Evolutionary conservation across 2,797 vertebrate genomes (phyloP), one percentile per base, ranked within the genome.

Genomic region (Melanogrammus aeglefinus): DNA sequence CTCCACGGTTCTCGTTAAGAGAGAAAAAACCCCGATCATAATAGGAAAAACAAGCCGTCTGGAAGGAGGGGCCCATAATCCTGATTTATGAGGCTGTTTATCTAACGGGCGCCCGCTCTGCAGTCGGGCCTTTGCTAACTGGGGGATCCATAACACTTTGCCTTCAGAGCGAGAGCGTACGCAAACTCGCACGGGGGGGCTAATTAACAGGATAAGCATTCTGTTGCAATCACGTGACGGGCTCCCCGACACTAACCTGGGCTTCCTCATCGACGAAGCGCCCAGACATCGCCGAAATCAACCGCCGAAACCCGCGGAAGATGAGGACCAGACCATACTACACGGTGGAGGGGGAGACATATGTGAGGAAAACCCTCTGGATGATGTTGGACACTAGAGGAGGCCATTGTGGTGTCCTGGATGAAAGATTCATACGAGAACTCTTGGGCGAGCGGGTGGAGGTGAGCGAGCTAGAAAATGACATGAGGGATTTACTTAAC

Each of bases 61-160:
- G n/a, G 57, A 66, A 66, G n/a, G n/a, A 66, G n/a, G 6, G n/a
- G 57, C 57, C 57, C 76, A 78, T 87, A 88, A 89, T 88, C 86
- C 90, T 94, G 93, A 94, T 92, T 90, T 91, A 94, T 92, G 90
- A 88, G 85, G 13, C 31, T 86, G 89, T 92, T 92, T 92, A 88
- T 90, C 87, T 89, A 84, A 88, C 27, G 82, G 82, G 84, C 74
- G 76, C 81, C 89, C 63, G 9, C 78, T 87, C 82, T 83, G 82
- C 47, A 14, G 79, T 66, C 69, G n/a, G 38, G 69, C 78, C 82
- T 80, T 86, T 78, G 36, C 85, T 81, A 82, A 88, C 85, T 82
- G 85, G 81, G 85, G 81, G 74, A 83, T 81, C 85, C 74, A 36
- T 31, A 80, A 74, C 78, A 72, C 41, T 72, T 38, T 69, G 76